Conservation (phyloP, 2,113 vertebrate genomes). For the Acrocephalus arundinaceus region DNA sequence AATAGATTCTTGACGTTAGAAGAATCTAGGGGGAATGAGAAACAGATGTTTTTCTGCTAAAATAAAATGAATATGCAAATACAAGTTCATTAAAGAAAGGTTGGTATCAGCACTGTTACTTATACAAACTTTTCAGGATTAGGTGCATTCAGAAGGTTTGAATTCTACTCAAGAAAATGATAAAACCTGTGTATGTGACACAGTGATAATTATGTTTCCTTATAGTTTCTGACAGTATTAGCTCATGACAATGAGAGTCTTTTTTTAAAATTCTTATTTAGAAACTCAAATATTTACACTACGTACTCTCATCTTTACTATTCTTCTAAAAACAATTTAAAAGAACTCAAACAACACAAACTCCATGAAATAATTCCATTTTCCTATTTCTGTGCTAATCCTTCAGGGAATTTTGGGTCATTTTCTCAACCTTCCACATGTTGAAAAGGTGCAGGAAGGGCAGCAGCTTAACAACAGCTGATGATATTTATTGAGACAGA, state of each 20-base stretch:
- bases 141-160: not conserved
- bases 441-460: constrained; percentile 54
- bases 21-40: not conserved
- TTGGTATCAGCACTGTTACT: not conserved
- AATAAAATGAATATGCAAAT: not conserved
- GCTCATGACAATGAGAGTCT: rapidly evolving
- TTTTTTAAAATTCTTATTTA: not conserved
- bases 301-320: not conserved
- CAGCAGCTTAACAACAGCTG: constrained; percentile 22
- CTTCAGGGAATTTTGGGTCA: constrained; percentile 33
- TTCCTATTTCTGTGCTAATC: not conserved
- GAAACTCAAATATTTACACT: not conserved
- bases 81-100: not conserved
- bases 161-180: not conserved
- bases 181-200: not conserved
- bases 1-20: not conserved
- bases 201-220: not conserved
- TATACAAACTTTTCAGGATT: not conserved
- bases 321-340: not conserved
- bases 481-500: constrained; percentile 70
- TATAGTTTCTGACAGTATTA: not conserved
- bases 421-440: constrained; percentile 40
- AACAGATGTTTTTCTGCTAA: not conserved
- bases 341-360: no score
- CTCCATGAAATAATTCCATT: not conserved